Conservation (phyloP, 2,113 vertebrate species). For the Cinclus cinclus region DNA sequence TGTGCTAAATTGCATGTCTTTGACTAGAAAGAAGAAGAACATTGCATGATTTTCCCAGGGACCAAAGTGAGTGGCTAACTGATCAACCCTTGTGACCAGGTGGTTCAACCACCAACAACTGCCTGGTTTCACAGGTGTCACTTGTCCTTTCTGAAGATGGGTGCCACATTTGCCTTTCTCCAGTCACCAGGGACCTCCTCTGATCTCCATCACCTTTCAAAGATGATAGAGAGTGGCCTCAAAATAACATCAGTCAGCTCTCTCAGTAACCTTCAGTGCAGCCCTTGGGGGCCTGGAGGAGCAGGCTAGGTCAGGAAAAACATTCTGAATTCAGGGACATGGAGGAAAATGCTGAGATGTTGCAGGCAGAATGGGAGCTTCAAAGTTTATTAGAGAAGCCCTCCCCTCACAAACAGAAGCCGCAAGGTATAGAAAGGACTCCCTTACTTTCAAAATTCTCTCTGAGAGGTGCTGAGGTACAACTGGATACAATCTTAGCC, state of each 20-base stretch:
- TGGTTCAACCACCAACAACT: too few species aligned
- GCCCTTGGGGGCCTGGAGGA: background rate
- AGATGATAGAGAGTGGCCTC: background rate
- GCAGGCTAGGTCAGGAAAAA: background rate
- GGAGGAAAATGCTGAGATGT: background rate
- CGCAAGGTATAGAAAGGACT: background rate
- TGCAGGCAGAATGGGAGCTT: background rate
- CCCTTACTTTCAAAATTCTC: background rate
- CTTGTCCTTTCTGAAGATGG: background rate
- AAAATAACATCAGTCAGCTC: background rate
- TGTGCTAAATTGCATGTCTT: background rate
- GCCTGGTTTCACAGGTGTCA: background rate
- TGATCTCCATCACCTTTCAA: background rate
- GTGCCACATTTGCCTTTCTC: background rate
- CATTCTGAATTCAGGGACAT: background rate
- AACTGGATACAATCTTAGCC: background rate
- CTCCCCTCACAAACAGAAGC: background rate
- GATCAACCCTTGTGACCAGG: too few species aligned
- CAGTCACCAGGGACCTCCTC: background rate
- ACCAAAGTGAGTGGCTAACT: background rate
- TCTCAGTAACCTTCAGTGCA: background rate
- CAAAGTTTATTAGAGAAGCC: background rate
- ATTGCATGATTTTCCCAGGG: background rate
- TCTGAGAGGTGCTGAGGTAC: background rate
- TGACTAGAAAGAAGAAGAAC: background rate